phyloP scores from a whole-genome alignment of 1,140 invertebrate genomes.

The Tetramorium parvispinum region DNA sequence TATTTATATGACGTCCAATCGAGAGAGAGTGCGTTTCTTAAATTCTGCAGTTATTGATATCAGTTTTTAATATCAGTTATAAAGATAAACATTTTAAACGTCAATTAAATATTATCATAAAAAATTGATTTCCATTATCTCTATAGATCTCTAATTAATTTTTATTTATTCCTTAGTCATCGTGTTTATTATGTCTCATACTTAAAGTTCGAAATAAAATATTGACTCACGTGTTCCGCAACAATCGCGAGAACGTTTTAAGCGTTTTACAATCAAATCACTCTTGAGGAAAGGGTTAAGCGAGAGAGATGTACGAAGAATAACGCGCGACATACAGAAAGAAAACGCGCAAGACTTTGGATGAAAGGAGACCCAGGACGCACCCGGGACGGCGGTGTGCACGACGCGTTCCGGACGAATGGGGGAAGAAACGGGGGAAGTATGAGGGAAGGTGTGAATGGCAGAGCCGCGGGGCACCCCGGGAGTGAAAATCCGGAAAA shows the following conservation, averaged over 20 bases:
- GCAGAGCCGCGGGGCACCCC: slow-evolving; percentile 78
- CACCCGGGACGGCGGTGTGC: slow-evolving; percentile 37
- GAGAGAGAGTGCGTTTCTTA: background rate
- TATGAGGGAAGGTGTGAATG: slow-evolving; percentile 75
- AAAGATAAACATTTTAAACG: background rate
- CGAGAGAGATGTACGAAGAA: slow-evolving; percentile 2
- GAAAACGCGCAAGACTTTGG: slow-evolving; percentile 10
- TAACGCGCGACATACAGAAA: background rate
- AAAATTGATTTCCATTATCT: background rate
- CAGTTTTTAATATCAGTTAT: background rate
- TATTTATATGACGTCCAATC: background rate
- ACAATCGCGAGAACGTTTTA: slow-evolving; percentile 17
- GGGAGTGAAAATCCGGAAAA: slow-evolving; percentile 85
- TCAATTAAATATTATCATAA: background rate
- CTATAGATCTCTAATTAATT: background rate
- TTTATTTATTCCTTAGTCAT: background rate
- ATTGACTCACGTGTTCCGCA: background rate
- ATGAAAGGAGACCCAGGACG: slow-evolving; percentile 20
- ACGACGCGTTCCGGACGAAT: slow-evolving; percentile 28
- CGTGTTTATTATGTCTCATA: background rate
- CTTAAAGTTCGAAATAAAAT: background rate
- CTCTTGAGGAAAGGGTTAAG: slow-evolving; percentile 18
- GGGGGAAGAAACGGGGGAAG: slow-evolving; percentile 22
- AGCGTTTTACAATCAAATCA: slow-evolving; percentile 10
- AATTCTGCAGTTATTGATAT: too few relatives aligned